A percentile compares a stretch with the other conserved stretches of the same genome.
phyloP scores from a whole-genome alignment of 2,888 invertebrate species.

The Pecten maximus region DNA sequence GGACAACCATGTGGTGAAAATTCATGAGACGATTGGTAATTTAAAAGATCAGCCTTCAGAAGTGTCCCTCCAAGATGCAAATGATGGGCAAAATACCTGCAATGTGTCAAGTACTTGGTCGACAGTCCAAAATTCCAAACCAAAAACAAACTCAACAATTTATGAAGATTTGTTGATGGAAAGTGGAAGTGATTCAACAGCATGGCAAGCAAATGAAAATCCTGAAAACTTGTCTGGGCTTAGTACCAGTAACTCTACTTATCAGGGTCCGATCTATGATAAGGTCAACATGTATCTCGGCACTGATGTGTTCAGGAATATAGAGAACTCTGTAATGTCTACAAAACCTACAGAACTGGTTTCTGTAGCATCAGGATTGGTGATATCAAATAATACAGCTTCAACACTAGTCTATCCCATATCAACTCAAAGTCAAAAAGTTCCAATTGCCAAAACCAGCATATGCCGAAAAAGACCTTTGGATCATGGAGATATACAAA shows the following conservation, averaged over 20 bases:
- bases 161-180: background rate
- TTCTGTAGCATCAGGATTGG: background rate
- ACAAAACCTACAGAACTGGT: background rate
- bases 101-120: background rate
- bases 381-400: background rate
- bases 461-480: background rate
- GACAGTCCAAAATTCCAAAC: background rate
- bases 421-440: background rate
- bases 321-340: background rate
- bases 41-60: background rate
- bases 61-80: background rate
- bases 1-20: slow-evolving; percentile 10
- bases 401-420: background rate
- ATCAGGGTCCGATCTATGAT: background rate
- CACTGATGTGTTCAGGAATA: background rate
- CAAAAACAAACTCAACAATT: background rate
- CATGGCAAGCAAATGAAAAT: background rate
- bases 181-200: background rate
- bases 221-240: background rate
- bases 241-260: too few species aligned
- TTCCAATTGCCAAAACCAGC: background rate
- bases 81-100: background rate
- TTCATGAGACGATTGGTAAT: background rate
- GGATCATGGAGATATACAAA: background rate
- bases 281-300: background rate